Base-by-base conservation (phyloP, 2,797 vertebrate genomes). In the Apodemus agrarius region DNA sequence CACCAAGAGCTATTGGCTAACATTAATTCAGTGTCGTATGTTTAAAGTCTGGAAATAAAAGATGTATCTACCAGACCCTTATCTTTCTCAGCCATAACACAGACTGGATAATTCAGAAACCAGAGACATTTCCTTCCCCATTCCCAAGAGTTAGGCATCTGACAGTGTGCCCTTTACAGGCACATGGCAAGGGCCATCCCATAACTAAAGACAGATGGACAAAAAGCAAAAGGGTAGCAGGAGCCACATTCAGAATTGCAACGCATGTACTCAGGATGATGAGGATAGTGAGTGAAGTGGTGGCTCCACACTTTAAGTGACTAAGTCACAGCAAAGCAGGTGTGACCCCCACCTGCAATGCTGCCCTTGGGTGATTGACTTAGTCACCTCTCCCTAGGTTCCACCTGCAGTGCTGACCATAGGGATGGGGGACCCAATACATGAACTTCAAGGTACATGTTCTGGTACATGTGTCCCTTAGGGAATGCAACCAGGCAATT, bases 41-140 rank as follows among this genome's bases (percentile, higher is more conserved):
- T 11, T 9, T 78, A 37, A 91, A 95, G 43, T 63, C 83, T 74
- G 79, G 9, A 69, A 92, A 89, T 16, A 49, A 84, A 63, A n/a
- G 43, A 11, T 37, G 67, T 78, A 61, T 67, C 79, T 63, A 26
- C 8, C n/a, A 7, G 43, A 1, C 14, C 40, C 29, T 12, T 37
- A 37, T 29, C 14, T 46, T 1, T 57, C 37, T 72, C 16, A n/a
- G 52, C n/a, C 4, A 61, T 22, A 65, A 46, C 24, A 43, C n/a
- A 75, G 43, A n/a, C 10, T 63, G 22, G n/a, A 24, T 54, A 75
- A 75, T 29, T n/a, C 8, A 43, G 14, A 79, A 37, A 49, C 37
- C 43, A 78, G 0, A 63, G 46, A 13, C 31, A 61, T 54, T 43
- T 67, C 40, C 85, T 49, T 69, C 61, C 21, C 22, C 81, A 34